These are phyloP conservation scores for Lucifuga dentata DNA, from an alignment of 2,113 vertebrate species.

Conservation along the genomic window DNA sequence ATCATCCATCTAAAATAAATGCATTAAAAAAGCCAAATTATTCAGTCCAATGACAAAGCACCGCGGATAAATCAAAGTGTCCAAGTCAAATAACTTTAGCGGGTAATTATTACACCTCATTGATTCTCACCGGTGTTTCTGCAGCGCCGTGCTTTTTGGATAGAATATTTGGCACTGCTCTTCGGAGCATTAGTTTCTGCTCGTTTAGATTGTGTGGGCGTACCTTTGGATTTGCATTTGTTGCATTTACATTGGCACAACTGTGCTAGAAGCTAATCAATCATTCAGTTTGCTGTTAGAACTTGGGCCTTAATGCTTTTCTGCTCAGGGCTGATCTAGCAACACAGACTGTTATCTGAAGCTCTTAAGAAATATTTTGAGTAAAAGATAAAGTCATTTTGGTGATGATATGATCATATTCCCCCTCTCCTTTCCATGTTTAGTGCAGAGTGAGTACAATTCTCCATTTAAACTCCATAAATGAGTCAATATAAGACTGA, in stretches of 20 bases:
- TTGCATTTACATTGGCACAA: constrained; percentile 43
- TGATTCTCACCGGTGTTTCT: constrained; percentile 54
- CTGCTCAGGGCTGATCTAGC: not conserved
- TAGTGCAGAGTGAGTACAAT: no score
- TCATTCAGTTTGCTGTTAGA: constrained; percentile 35
- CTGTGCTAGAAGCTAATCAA: constrained; percentile 35
- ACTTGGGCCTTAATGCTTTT: constrained; percentile 17
- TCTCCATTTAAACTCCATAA: no score
- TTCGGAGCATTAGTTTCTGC: constrained; percentile 54
- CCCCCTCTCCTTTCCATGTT: no score
- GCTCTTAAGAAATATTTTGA: not conserved
- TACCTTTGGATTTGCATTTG: constrained; percentile 51
- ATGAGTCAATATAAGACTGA: no score
- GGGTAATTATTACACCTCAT: constrained; percentile 42
- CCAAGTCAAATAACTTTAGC: constrained; percentile 44
- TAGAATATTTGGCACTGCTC: constrained; percentile 36
- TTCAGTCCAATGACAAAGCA: constrained; percentile 36
- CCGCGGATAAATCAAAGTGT: constrained; percentile 17
- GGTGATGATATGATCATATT: no score
- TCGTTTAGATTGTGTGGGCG: constrained; percentile 51
- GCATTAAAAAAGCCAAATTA: constrained; percentile 22
- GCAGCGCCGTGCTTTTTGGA: constrained; percentile 52
- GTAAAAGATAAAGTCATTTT: not conserved
- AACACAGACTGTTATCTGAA: not conserved
- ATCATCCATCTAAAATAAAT: constrained; percentile 1